Evolutionary conservation across 2,888 invertebrate genomes (phyloP).

Genomic region (Thera britannica): DNA sequence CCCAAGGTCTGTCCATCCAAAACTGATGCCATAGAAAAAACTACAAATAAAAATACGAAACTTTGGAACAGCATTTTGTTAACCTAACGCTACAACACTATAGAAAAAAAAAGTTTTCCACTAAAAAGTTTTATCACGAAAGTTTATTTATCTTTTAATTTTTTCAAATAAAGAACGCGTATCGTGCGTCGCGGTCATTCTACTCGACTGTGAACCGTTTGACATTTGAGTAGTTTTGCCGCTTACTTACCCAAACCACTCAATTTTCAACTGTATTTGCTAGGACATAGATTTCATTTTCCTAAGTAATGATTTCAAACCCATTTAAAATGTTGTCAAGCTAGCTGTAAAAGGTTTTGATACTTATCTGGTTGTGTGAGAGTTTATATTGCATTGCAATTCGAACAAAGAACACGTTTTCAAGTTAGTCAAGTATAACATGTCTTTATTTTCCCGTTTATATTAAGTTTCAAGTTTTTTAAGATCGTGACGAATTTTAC

Average conservation of each 20-base stretch:
- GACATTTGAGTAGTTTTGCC: conserved; percentile 44
- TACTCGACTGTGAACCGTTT: conserved; percentile 47
- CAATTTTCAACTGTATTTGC: conserved; percentile 29
- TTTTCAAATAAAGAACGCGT: conserved; percentile 38
- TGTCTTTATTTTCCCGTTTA: conserved; percentile 33
- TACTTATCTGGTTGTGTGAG: neutral
- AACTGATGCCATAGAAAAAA: conserved; percentile 57
- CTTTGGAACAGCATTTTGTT: conserved; percentile 54
- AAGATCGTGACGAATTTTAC: conserved; percentile 2
- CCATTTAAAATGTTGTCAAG: conserved; percentile 20
- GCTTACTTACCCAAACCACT: conserved; percentile 22
- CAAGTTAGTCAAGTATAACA: conserved; percentile 25
- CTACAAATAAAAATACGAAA: conserved; percentile 55
- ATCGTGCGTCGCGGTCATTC: conserved; percentile 49
- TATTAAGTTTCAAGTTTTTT: conserved; percentile 13
- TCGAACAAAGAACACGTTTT: conserved; percentile 35
- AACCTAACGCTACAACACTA: conserved; percentile 22
- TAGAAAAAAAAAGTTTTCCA: conserved; percentile 19
- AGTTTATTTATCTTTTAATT: conserved; percentile 23
- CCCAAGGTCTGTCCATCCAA: conserved; percentile 74
- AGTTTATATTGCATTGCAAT: conserved; percentile 17
- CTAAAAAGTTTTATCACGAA: conserved; percentile 3
- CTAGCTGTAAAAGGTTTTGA: conserved; percentile 15
- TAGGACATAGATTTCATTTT: conserved; percentile 15
- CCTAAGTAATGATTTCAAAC: neutral